Evolutionary conservation across 2,888 invertebrate genomes (phyloP).

Genomic region (Dysmachus trigonus): DNA sequence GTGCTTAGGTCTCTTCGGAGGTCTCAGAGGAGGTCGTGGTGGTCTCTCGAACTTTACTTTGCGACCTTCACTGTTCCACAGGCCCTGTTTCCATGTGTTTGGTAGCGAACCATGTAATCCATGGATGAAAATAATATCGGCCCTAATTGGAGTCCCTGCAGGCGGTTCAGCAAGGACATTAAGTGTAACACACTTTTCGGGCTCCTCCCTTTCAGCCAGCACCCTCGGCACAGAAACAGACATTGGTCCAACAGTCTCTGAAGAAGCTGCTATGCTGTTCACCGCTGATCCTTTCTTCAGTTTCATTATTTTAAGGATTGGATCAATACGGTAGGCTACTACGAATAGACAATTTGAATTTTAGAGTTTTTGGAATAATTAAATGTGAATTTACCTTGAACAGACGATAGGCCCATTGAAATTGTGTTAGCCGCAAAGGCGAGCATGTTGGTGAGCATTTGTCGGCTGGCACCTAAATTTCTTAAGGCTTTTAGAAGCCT

Average conservation of each 20-base stretch:
- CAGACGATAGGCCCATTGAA: slow-evolving; percentile 61
- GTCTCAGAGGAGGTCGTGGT: slow-evolving; percentile 61
- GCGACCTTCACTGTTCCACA: slow-evolving; percentile 67
- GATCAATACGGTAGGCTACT: slow-evolving; percentile 58
- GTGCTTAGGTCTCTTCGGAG: slow-evolving; percentile 60
- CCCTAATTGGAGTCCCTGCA: slow-evolving; percentile 60
- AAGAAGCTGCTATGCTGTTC: slow-evolving; percentile 11
- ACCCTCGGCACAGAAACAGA: not conserved
- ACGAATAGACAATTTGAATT: slow-evolving; percentile 53
- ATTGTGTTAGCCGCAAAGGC: slow-evolving; percentile 63
- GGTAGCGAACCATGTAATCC: slow-evolving; percentile 75
- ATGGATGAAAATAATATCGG: slow-evolving; percentile 85
- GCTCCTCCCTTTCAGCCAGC: slow-evolving; percentile 50
- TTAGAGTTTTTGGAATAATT: slow-evolving; percentile 44
- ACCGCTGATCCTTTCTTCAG: slow-evolving; percentile 55
- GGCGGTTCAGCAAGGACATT: slow-evolving; percentile 62
- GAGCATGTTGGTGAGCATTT: slow-evolving; percentile 60
- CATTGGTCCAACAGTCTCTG: not conserved
- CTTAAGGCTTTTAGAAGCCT: slow-evolving; percentile 57
- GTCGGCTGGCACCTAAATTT: slow-evolving; percentile 59
- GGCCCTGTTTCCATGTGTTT: slow-evolving; percentile 85
- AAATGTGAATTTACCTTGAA: slow-evolving; percentile 56
- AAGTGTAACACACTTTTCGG: slow-evolving; percentile 59
- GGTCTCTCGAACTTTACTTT: slow-evolving; percentile 62
- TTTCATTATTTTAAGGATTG: slow-evolving; percentile 60